Percentiles rank a stretch among this genome's conserved stretches.
phyloP scores from a whole-genome alignment of 2,888 invertebrate genomes.

The Troides helena region DNA sequence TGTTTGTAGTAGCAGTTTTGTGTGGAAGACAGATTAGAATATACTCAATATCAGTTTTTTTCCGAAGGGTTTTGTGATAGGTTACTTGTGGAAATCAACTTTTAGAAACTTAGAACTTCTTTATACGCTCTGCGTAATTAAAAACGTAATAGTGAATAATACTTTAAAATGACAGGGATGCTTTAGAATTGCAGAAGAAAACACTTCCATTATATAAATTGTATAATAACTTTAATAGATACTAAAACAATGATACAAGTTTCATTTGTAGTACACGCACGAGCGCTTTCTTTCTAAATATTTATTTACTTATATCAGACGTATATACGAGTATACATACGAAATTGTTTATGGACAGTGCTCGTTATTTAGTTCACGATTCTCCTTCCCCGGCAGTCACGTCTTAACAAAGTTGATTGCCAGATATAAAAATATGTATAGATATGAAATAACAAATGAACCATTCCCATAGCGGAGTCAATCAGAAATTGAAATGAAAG shows the following conservation, averaged over 20 bases:
- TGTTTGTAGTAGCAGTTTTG: no score
- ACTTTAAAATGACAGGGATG: not conserved
- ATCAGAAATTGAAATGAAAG: slow-evolving; percentile 25
- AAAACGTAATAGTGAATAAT: not conserved
- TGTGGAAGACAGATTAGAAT: no score
- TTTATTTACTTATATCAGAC: slow-evolving; percentile 16
- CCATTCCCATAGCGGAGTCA: slow-evolving; percentile 11
- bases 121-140: no score
- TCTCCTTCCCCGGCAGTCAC: slow-evolving; percentile 17
- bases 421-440: slow-evolving; percentile 25
- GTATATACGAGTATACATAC: not conserved
- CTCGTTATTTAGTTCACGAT: slow-evolving; percentile 25
- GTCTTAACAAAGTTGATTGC: slow-evolving; percentile 25
- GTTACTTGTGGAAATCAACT: no score
- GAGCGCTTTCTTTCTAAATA: slow-evolving; percentile 10
- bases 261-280: slow-evolving; percentile 8
- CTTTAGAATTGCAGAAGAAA: not conserved
- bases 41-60: no score
- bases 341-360: slow-evolving; percentile 17
- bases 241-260: slow-evolving; percentile 25
- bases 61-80: no score
- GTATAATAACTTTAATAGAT: not conserved
- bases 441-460: slow-evolving; percentile 25
- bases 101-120: no score
- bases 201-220: not conserved